phyloP scores from a whole-genome alignment of 2,113 vertebrate species.

The Eretmochelys imbricata region DNA sequence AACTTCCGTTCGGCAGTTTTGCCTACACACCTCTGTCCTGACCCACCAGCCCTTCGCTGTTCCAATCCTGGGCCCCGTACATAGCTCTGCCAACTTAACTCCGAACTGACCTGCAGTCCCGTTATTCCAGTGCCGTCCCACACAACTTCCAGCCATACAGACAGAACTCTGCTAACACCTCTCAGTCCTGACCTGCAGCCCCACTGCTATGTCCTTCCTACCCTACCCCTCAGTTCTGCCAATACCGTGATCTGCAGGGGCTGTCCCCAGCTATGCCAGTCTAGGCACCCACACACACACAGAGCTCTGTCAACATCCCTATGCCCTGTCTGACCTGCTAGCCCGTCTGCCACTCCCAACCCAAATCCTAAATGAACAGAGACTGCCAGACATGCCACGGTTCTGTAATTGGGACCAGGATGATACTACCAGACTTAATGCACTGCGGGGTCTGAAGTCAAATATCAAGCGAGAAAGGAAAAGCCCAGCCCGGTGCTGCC shows the following conservation, averaged over 20 bases:
- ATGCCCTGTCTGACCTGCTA: background rate
- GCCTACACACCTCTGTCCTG: slow-evolving; percentile 36
- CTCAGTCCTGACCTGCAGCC: slow-evolving; percentile 65
- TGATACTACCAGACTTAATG: background rate
- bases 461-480: background rate
- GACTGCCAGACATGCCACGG: background rate
- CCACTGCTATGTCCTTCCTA: slow-evolving; percentile 53
- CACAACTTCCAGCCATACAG: background rate
- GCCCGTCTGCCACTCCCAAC: background rate
- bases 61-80: slow-evolving; percentile 9
- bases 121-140: slow-evolving; percentile 5
- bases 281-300: too few relatives aligned
- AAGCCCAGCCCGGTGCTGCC: accelerated
- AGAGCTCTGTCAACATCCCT: background rate
- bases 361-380: background rate
- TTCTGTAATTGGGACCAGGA: background rate
- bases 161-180: slow-evolving; percentile 50
- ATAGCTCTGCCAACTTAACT: slow-evolving; percentile 18
- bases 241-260: background rate
- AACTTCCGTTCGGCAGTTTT: slow-evolving; percentile 8
- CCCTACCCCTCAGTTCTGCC: slow-evolving; percentile 46
- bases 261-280: background rate
- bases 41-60: slow-evolving; percentile 57
- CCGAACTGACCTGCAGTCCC: slow-evolving; percentile 38
- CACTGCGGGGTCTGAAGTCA: background rate